phyloP scores from a whole-genome alignment of 2,113 vertebrate genomes.

The Tympanuchus pallidicinctus region DNA sequence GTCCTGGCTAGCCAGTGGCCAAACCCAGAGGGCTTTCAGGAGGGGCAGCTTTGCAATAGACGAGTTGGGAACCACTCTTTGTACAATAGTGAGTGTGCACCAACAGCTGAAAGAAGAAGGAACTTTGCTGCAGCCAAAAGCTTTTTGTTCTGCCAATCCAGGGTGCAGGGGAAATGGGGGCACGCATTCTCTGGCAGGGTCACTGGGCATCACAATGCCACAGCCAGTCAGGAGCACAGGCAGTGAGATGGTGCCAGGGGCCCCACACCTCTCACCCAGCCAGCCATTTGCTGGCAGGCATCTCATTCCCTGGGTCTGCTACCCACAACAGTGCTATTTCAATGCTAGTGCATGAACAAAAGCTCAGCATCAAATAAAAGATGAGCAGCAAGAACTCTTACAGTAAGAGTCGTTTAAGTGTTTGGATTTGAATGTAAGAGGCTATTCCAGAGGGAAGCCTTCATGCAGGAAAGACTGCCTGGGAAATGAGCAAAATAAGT shows the following conservation, averaged over 20 bases:
- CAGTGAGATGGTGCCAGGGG: background rate
- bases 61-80: background rate
- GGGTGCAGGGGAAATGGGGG: background rate
- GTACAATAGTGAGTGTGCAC: too few species aligned
- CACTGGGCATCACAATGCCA: background rate
- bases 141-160: fast-evolving
- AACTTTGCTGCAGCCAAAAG: background rate
- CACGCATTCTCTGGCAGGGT: fast-evolving
- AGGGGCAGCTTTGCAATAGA: background rate
- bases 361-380: background rate
- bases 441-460: background rate
- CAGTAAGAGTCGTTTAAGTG: background rate
- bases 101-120: background rate
- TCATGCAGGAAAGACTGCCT: background rate
- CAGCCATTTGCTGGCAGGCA: background rate
- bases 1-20: background rate
- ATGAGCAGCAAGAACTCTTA: background rate
- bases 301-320: background rate
- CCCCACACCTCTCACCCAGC: background rate
- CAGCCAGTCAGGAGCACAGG: fast-evolving
- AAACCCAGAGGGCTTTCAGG: background rate
- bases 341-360: background rate
- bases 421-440: background rate
- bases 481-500: background rate
- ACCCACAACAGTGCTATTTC: fast-evolving